Conservation (phyloP, 1,140 invertebrate genomes). For the Mactra quadrangularis region DNA sequence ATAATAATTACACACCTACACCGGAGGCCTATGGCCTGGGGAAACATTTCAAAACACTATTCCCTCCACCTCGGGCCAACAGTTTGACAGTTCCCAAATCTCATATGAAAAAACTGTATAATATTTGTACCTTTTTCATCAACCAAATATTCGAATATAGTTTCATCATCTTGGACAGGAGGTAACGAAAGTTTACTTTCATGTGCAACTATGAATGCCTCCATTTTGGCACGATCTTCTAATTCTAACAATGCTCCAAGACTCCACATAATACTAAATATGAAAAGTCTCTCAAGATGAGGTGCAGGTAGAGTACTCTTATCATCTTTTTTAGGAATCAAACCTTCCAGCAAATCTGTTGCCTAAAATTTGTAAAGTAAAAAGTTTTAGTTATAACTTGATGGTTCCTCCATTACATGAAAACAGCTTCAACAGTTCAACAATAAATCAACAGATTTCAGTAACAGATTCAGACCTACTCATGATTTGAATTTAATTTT, state of each 20-base stretch:
- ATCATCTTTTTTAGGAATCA: slow-evolving; percentile 88
- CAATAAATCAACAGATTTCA: too few relatives aligned
- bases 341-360: slow-evolving; percentile 90
- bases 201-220: slow-evolving; percentile 78
- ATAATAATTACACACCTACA: too few relatives aligned
- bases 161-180: slow-evolving; percentile 77
- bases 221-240: slow-evolving; percentile 89
- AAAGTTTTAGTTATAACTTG: background rate
- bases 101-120: too few relatives aligned
- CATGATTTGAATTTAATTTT: too few relatives aligned
- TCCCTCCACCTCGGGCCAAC: too few relatives aligned
- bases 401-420: background rate
- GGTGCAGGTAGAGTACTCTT: slow-evolving; percentile 80
- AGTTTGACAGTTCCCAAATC: too few relatives aligned
- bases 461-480: too few relatives aligned
- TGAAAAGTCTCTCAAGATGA: slow-evolving; percentile 81
- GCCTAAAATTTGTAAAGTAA: slow-evolving; percentile 73
- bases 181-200: slow-evolving; percentile 74
- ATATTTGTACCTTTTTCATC: slow-evolving; percentile 88
- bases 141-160: slow-evolving; percentile 96
- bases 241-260: slow-evolving; percentile 95
- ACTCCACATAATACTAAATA: slow-evolving; percentile 94
- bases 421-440: too few relatives aligned
- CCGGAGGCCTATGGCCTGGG: too few relatives aligned
- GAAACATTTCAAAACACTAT: too few relatives aligned